Evolutionary conservation across 1,140 invertebrate genomes (phyloP), one percentile per base, ranked within the genome.

Genomic region (Drosophila murphyi): DNA sequence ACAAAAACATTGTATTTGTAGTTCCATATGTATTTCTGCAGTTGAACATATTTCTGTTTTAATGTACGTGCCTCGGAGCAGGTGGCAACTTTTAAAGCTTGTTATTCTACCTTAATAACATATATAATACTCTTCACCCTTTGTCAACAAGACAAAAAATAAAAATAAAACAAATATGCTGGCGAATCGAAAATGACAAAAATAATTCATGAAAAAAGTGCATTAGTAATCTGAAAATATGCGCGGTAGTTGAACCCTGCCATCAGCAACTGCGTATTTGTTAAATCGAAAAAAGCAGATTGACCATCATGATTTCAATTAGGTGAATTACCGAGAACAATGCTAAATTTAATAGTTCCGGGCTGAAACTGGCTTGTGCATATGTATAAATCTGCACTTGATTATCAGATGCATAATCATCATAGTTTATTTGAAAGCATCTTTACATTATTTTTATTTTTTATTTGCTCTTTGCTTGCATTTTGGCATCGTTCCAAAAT

Each of bases 71-170:
- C 57, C 52, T 47, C 34, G 59, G 47, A 52, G 50, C 76, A 80
- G 80, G 70, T 83, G 72, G 55, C 69, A 80, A 87, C 78, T 82
- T 78, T 48, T 80, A 82, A 63, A 61, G 68, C 47, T 41, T 71
- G 51, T 72, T 65, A 63, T 68, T 54, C 62, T 64, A 64, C 43
- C 20, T 20, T 20, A 20, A 20, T 20, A 20, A 67, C 62, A 51
- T 63, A 54, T 43, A 62, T 28, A 57, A 71, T 54, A 51, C 60
- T 54, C 47, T 59, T 51, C 60, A 68, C 79, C 62, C 60, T 65
- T 61, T 48, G 70, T 77, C 59, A 77, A 67, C 73, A 76, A 20
- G 20, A 34, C 41, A 74, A 28, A 63, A 76, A 79, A 31, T 60
- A 39, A 59, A 78, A 72, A 70, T 72, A 70, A 6, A 20, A n/a